These are phyloP conservation scores for Pelvicachromis taeniatus DNA, from an alignment of 2,113 vertebrate species.

Conservation along the genomic window DNA sequence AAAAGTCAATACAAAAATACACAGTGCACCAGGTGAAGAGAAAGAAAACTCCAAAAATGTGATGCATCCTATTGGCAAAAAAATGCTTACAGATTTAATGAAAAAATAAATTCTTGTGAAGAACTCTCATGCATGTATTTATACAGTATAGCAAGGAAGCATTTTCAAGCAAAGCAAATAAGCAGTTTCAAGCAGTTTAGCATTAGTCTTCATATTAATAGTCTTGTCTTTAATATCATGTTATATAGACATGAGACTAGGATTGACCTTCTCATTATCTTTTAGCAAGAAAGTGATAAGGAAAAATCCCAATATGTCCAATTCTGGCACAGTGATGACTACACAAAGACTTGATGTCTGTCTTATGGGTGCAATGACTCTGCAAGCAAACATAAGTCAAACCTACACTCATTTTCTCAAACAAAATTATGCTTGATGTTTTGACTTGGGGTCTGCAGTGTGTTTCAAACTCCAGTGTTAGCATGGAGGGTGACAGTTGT, in stretches of 20 bases:
- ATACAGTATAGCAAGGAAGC: background rate
- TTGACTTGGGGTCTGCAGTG: background rate
- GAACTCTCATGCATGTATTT: background rate
- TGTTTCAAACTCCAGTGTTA: background rate
- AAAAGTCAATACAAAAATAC: background rate
- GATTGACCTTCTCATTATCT: background rate
- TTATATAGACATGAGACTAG: background rate
- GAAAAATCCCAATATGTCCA: background rate
- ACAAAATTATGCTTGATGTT: background rate
- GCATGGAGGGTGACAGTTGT: background rate
- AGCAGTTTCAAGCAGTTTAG: background rate
- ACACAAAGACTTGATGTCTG: background rate
- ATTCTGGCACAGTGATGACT: background rate
- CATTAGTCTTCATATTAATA: background rate
- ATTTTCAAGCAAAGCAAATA: background rate
- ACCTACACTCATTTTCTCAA: background rate
- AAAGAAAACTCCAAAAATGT: rapidly evolving
- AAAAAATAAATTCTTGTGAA: background rate
- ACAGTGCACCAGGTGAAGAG: background rate
- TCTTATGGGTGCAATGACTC: background rate
- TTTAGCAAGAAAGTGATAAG: background rate
- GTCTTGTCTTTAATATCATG: background rate
- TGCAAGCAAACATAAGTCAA: background rate
- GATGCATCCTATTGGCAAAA: background rate
- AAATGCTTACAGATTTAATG: background rate